Percentiles rank a stretch among this genome's conserved stretches.
Conservation (phyloP, 1,140 invertebrate species). For the Archegozetes longisetosus region DNA sequence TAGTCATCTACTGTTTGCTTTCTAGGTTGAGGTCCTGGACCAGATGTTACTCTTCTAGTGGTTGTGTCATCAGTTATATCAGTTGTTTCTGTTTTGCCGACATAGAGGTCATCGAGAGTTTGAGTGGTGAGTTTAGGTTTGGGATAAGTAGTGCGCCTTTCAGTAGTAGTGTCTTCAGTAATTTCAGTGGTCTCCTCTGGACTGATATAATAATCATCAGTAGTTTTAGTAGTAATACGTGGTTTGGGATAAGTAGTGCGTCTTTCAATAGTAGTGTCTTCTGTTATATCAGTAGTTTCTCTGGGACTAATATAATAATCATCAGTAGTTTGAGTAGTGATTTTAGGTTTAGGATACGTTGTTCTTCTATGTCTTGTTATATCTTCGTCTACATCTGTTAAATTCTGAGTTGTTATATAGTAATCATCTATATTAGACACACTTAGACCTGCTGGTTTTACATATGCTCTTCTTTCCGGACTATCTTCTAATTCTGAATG, state of each 20-base stretch:
- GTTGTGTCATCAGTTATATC: conserved; percentile 10
- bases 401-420: conserved; percentile 13
- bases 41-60: not conserved
- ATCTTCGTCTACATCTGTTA: conserved; percentile 19
- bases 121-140: conserved; percentile 53
- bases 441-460: conserved; percentile 4
- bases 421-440: conserved; percentile 17
- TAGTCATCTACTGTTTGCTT: not conserved
- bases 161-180: not conserved
- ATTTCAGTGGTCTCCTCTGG: not conserved
- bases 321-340: conserved; percentile 2
- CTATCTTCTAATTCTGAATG: conserved; percentile 20
- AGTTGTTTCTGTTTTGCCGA: not conserved
- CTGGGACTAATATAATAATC: not conserved
- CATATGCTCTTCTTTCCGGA: conserved; percentile 11
- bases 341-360: not conserved
- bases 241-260: not conserved
- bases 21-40: not conserved
- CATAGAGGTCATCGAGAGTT: conserved; percentile 50
- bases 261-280: not conserved
- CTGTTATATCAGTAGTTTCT: conserved; percentile 1
- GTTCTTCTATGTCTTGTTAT: conserved; percentile 7
- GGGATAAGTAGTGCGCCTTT: not conserved
- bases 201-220: conserved; percentile 11
- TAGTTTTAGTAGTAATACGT: not conserved